phyloP scores from a whole-genome alignment of 64 coral and sea anemone species.

The Stichodactyla helianthus region DNA sequence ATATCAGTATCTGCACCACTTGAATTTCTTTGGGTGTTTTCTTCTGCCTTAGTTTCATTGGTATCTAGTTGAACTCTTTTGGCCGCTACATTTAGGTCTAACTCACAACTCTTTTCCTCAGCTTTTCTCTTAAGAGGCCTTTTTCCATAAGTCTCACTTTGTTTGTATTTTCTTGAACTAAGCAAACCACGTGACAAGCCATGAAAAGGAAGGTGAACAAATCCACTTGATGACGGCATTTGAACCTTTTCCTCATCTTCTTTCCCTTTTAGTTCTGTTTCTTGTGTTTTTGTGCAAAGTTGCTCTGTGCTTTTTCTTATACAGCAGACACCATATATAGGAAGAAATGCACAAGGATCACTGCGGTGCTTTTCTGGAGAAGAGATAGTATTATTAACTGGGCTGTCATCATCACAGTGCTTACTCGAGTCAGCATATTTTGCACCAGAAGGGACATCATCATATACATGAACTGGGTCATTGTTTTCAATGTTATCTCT shows the following conservation, averaged over 20 bases:
- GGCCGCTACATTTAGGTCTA: not conserved
- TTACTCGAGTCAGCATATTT: not conserved
- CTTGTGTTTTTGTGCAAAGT: not conserved
- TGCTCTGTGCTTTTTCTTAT: not conserved
- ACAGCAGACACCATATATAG: not conserved
- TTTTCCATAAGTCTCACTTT: not conserved
- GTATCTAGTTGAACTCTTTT: not conserved
- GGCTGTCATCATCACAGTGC: not conserved
- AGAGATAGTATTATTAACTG: not conserved
- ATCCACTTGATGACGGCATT: not conserved
- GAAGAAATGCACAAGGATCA: not conserved
- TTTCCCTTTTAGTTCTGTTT: not conserved
- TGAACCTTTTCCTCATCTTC: not conserved
- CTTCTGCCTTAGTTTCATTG: not conserved
- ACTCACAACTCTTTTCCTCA: not conserved
- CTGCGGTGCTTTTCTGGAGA: not conserved
- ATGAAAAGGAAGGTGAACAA: not conserved
- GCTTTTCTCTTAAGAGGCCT: not conserved
- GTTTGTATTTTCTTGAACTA: not conserved
- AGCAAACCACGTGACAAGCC: not conserved
- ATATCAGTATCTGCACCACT: not conserved
- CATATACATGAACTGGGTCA: not conserved
- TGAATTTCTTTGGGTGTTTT: not conserved
- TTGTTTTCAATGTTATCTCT: too few relatives aligned
- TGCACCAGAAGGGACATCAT: not conserved